Base-by-base conservation (phyloP, 2,888 invertebrate genomes). In the Drosophila atripex region DNA sequence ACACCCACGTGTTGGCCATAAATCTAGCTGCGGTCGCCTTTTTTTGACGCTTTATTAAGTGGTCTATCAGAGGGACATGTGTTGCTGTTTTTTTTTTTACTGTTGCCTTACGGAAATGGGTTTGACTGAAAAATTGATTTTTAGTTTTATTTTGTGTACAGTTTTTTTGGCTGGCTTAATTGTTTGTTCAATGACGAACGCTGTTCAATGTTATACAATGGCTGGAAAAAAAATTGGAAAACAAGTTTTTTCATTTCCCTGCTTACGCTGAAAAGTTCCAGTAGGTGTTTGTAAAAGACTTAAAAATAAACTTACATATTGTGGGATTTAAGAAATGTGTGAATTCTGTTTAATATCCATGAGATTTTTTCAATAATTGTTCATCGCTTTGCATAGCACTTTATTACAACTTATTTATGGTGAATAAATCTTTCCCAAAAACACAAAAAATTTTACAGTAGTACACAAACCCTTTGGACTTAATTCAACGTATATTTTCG, bases 21-120 rank as follows among this genome's bases (percentile, higher is more conserved):
- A 80, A 80, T 82, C 71, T 71, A 41, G 45, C 63, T 46, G 55
- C 46, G 54, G 71, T 71, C 63, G 70, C 63, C 60, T 55, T 71
- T 55, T 69, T 71, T 51, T 70, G 71, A 71, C 71, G 71, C 71
- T 71, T 71, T 70, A 70, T 70, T 70, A 70, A 70, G 71, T 71
- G 70, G 71, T 61, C 71, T 61, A 61, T 61, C 63, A 39, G 30
- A 66, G 41, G 63, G 54, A 71, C 70, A 61, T 71, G 70, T 61
- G 71, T 53, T 30, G 32, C 21, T 28, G 3, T 50, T 50, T 43
- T n/a, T 35, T 35, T 35, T 35, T 35, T 6, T n/a, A 6, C n/a
- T 8, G 28, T 9, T 28, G 28, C n/a, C 21, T 14, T 12, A 41
- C 28, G 41, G 55, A 54, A 41, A n/a, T 18, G 14, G 18, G 14